phyloP scores from a whole-genome alignment of 2,888 invertebrate genomes.

The Lasioglossum zephyrum region DNA sequence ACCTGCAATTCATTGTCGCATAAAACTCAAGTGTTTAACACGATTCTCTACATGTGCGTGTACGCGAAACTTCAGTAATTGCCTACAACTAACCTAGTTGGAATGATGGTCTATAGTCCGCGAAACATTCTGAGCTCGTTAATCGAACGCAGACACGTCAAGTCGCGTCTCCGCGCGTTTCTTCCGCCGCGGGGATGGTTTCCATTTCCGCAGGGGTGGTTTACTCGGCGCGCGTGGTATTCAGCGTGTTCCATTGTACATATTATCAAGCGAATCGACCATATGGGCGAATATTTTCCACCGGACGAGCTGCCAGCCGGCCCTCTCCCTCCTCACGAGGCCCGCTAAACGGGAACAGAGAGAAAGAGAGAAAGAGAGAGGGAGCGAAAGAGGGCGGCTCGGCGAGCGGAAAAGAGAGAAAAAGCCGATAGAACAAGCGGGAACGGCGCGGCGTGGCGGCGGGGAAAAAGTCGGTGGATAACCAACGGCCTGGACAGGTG shows the following conservation, averaged over 20 bases:
- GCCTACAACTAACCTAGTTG: constrained; percentile 2
- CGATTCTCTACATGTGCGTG: background rate
- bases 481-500: constrained; percentile 55
- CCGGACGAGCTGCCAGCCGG: constrained; percentile 6
- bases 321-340: background rate
- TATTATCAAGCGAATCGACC: constrained; percentile 13
- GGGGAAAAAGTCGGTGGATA: constrained; percentile 53
- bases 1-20: background rate
- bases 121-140: constrained; percentile 22
- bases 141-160: constrained; percentile 28
- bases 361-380: background rate
- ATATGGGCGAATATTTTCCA: constrained; percentile 23
- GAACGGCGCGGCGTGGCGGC: background rate
- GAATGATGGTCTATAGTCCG: constrained; percentile 54
- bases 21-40: background rate
- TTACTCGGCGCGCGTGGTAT: background rate
- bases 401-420: background rate
- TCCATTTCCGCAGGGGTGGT: background rate
- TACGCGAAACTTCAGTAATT: background rate
- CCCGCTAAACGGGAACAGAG: constrained; percentile 34
- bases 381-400: background rate
- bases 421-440: background rate
- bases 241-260: background rate
- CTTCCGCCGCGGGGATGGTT: background rate
- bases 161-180: background rate